These are phyloP conservation scores for Limonius californicus DNA, from an alignment of 1,140 invertebrate genomes.

Conservation along the genomic window DNA sequence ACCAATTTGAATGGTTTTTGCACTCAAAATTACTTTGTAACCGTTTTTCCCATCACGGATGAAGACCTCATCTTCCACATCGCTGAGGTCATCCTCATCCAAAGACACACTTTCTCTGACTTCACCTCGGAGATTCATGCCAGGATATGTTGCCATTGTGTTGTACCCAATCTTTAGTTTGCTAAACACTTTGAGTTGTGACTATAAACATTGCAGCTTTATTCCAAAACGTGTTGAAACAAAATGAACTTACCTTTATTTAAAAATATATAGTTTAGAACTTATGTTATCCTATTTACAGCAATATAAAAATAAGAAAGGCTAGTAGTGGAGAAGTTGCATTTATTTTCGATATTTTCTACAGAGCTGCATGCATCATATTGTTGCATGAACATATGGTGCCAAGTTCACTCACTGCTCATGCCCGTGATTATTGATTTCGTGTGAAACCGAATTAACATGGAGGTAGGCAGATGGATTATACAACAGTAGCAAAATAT, in stretches of 20 bases:
- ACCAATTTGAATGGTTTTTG: too few relatives aligned
- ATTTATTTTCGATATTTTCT: neutral
- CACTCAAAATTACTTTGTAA: constrained; percentile 45
- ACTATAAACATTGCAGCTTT: too few relatives aligned
- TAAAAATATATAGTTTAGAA: too few relatives aligned
- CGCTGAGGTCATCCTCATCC: constrained; percentile 59
- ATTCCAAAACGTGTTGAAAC: too few relatives aligned
- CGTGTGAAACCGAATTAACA: neutral
- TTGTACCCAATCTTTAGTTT: too few relatives aligned
- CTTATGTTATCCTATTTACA: too few relatives aligned
- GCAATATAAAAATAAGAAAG: neutral
- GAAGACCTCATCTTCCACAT: constrained; percentile 75
- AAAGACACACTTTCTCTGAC: constrained; percentile 45
- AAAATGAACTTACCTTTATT: too few relatives aligned
- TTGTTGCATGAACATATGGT: constrained; percentile 15
- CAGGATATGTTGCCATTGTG: constrained; percentile 3
- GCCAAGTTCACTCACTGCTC: constrained; percentile 11
- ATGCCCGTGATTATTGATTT: constrained; percentile 22
- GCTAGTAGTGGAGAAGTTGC: neutral
- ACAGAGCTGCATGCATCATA: neutral
- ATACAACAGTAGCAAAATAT: neutral
- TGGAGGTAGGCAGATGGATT: neutral
- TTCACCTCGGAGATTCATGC: constrained; percentile 43
- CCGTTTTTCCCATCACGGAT: constrained; percentile 66
- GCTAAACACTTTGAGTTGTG: too few relatives aligned